Percentiles rank a stretch among this genome's conserved stretches.
Conservation (phyloP, 2,113 vertebrate species). For the Tachysurus vachellii region DNA sequence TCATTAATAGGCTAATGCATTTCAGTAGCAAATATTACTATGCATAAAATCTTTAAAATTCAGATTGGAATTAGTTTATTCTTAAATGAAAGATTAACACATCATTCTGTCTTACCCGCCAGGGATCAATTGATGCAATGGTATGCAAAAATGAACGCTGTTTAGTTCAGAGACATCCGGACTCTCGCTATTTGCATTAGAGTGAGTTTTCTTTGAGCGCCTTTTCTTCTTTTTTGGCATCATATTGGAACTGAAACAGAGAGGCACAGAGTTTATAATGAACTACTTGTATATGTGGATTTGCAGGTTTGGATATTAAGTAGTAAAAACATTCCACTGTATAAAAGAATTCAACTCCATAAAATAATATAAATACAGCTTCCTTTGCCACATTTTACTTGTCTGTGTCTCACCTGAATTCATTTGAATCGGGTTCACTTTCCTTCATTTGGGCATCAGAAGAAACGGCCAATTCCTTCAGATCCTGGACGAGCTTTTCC, state of each 20-base stretch:
- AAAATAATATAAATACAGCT: background rate
- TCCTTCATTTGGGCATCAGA: background rate
- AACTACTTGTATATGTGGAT: background rate
- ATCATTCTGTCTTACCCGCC: background rate
- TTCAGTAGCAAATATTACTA: background rate
- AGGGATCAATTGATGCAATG: background rate
- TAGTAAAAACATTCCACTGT: background rate
- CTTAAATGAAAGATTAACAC: background rate
- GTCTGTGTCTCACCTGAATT: background rate
- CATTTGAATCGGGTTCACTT: background rate
- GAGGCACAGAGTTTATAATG: background rate
- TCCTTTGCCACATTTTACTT: background rate
- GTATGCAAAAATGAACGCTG: too few relatives aligned
- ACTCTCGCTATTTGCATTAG: background rate
- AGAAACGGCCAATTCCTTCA: too few relatives aligned
- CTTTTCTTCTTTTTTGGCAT: background rate
- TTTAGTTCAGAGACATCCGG: too few relatives aligned
- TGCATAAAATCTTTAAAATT: background rate
- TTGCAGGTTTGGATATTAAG: background rate
- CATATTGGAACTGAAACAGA: background rate
- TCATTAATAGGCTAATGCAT: background rate
- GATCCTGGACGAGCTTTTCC: too few relatives aligned
- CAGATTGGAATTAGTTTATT: background rate
- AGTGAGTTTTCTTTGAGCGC: background rate
- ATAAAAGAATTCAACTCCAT: background rate